A percentile compares a stretch with the other conserved stretches of the same genome.
Evolutionary conservation across 2,888 invertebrate species (phyloP).

Genomic region (Patella caerulea): DNA sequence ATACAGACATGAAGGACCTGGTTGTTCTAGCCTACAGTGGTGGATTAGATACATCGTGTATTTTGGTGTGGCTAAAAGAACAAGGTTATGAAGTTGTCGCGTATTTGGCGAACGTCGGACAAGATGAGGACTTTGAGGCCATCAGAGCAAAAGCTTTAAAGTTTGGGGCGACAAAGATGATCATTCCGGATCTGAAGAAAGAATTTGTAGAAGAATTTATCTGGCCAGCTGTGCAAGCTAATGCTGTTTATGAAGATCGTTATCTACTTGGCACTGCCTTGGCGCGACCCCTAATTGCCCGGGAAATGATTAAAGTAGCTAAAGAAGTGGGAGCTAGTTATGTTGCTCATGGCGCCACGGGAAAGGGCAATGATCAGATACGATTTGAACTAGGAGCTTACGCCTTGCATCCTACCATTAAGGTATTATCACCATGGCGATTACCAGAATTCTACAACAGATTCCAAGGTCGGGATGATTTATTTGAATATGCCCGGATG

Average conservation of each 20-base stretch:
- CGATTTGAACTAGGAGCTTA: slow-evolving; percentile 86
- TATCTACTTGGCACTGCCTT: slow-evolving; percentile 86
- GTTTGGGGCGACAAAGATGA: slow-evolving; percentile 84
- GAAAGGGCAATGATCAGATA: slow-evolving; percentile 91
- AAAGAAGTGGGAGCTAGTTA: slow-evolving; percentile 76
- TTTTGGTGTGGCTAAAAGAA: slow-evolving; percentile 82
- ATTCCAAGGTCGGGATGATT: slow-evolving; percentile 83
- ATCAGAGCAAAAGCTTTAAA: slow-evolving; percentile 80
- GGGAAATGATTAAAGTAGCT: slow-evolving; percentile 66
- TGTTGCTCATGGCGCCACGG: slow-evolving; percentile 88
- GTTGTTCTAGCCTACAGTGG: slow-evolving; percentile 89
- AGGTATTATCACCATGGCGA: slow-evolving; percentile 89
- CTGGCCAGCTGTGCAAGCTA: slow-evolving; percentile 82
- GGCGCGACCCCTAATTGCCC: slow-evolving; percentile 86
- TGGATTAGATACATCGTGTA: slow-evolving; percentile 89
- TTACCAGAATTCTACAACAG: slow-evolving; percentile 82
- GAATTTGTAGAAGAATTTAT: slow-evolving; percentile 83
- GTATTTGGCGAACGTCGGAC: slow-evolving; percentile 87
- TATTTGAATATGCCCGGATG: slow-evolving; percentile 82
- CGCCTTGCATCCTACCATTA: slow-evolving; percentile 81
- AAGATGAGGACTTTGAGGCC: slow-evolving; percentile 84
- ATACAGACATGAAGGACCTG: slow-evolving; percentile 33
- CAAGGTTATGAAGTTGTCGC: slow-evolving; percentile 84
- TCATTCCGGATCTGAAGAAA: slow-evolving; percentile 81
- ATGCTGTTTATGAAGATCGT: slow-evolving; percentile 72